phyloP scores from a whole-genome alignment of 2,113 vertebrate species.

The Lagenorhynchus albirostris region DNA sequence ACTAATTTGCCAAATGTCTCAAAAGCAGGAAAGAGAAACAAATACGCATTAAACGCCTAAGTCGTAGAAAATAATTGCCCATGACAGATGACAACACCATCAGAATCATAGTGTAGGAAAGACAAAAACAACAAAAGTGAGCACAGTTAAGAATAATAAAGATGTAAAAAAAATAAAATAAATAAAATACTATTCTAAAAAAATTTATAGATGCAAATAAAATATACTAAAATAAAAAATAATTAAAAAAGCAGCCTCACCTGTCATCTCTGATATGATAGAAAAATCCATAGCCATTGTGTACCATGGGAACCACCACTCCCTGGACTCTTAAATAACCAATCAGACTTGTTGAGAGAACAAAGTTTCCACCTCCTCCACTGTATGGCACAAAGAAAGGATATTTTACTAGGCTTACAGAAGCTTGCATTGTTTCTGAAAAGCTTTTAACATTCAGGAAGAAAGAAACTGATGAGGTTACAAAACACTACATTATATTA shows the following conservation, averaged over 20 bases:
- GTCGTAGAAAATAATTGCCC: neutral
- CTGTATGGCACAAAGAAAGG: conserved; percentile 79
- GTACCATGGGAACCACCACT: conserved; percentile 90
- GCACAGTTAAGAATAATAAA: neutral
- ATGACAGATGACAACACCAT: neutral
- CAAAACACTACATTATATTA: conserved; percentile 60
- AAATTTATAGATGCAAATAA: too few species aligned
- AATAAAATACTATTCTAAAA: too few species aligned
- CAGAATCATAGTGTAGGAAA: neutral
- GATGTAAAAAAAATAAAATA: too few species aligned
- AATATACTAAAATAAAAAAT: too few species aligned
- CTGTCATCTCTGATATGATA: conserved; percentile 95
- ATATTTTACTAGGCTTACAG: neutral
- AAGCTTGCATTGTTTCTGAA: neutral
- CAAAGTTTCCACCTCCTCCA: conserved; percentile 96
- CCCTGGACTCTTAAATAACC: conserved; percentile 91
- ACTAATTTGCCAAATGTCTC: neutral
- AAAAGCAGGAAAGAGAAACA: conserved; percentile 12
- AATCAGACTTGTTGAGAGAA: conserved; percentile 93
- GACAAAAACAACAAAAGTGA: neutral
- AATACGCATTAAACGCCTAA: neutral
- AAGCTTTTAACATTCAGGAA: neutral
- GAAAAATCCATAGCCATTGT: conserved; percentile 94
- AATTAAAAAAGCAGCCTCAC: conserved; percentile 74
- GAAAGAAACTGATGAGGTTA: neutral